Evolutionary conservation across 2,113 vertebrate species (phyloP).

Genomic region (Tachuris rubrigastra): DNA sequence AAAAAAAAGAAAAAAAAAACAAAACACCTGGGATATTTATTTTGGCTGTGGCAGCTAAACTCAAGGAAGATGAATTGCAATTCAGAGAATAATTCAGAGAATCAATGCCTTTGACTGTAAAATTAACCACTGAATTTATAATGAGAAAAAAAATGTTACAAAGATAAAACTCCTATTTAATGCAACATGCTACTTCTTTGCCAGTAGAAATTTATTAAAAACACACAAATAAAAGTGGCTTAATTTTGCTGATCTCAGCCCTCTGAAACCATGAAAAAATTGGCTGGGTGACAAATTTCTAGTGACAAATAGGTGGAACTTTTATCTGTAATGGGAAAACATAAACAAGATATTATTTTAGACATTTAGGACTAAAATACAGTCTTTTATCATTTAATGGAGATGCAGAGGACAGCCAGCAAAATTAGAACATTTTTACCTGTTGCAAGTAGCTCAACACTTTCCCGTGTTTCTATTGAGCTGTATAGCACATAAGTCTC

Average conservation of each 20-base stretch:
- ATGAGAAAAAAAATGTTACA: not conserved
- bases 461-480: not conserved
- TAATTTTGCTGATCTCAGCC: slow-evolving; percentile 1
- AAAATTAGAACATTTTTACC: not conserved
- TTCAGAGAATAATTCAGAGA: not conserved
- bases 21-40: not conserved
- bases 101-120: not conserved
- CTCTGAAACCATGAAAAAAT: not conserved
- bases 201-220: not conserved
- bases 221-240: not conserved
- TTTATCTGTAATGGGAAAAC: not conserved
- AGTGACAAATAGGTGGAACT: not conserved
- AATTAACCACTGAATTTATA: not conserved
- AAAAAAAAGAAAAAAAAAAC: not conserved
- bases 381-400: not conserved
- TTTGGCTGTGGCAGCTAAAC: not conserved
- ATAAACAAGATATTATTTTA: not conserved
- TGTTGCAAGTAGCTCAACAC: not conserved
- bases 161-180: not conserved
- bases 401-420: not conserved
- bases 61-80: not conserved
- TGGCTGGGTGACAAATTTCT: not conserved
- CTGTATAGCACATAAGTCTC: accelerated
- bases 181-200: not conserved
- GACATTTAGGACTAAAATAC: not conserved